Base-by-base conservation (phyloP, 1,140 invertebrate genomes). In the Bombyx mandarina region DNA sequence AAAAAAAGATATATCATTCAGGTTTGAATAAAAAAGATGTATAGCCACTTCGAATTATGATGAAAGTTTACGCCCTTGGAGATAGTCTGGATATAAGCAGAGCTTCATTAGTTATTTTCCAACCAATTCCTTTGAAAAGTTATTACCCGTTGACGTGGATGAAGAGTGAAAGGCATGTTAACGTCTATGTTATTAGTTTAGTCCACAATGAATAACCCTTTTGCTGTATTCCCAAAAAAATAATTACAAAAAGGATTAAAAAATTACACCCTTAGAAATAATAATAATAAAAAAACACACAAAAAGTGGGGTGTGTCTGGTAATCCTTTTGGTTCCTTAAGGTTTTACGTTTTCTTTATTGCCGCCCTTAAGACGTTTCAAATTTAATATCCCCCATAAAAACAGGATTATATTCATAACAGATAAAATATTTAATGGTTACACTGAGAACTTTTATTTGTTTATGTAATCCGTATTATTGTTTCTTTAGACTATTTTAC, bases 361-460 rank as follows among this genome's bases (percentile, higher is more conserved):
- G 72, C 72, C 79, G 59, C 70, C 75, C 69, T 73, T 75, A 74
- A 80, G 78, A 79, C 26, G n/a, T 56, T 26, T 35, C 75, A 79
- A 82, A 79, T 82, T 82, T 80, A 85, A 82, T 69, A 82, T 69
- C 67, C 67, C 65, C 66, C 65, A 69, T 79, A 82, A 85, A 85
- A 77, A 61, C 56, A 35, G 77, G 79, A 85, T 85, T 85, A 83
- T 85, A 82, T 85, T 85, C 82, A 85, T 85, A 85, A 82, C 75
- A 82, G 75, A 85, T 85, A 85, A 82, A 85, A 82, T 82, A 85
- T 80, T 85, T 84, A 82, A 84, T 68, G 67, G 74, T 68, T 65
- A 71, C 66, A 67, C 66, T 66, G 70, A 69, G 71, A 35, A 35
- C 12, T 81, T 85, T 82, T 80, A 82, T 85, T 80, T 80, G 79